phyloP scores from a whole-genome alignment of 1,140 invertebrate genomes.

The Zaprionus kolodkinae region DNA sequence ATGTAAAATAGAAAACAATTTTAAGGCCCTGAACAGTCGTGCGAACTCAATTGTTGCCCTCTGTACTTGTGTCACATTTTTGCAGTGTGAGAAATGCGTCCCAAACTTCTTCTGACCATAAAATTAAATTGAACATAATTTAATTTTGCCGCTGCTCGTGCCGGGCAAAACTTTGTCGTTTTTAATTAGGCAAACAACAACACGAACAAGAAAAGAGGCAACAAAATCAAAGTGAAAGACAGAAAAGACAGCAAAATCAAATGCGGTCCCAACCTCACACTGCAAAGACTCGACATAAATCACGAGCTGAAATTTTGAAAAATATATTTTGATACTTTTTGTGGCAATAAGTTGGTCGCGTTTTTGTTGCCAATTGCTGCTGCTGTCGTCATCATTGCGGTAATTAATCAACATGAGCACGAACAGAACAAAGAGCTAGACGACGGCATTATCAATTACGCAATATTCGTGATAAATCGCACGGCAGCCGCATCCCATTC shows the following conservation, averaged over 20 bases:
- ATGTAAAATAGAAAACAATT: background rate
- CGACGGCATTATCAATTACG: constrained; percentile 78
- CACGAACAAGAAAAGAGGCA: background rate
- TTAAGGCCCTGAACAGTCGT: background rate
- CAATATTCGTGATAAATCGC: constrained; percentile 74
- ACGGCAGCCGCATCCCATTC: constrained; percentile 46
- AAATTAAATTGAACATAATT: constrained; percentile 59
- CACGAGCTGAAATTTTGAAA: constrained; percentile 74
- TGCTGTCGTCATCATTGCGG: constrained; percentile 68
- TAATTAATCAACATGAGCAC: constrained; percentile 70
- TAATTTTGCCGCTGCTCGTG: constrained; percentile 38
- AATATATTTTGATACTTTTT: constrained; percentile 62
- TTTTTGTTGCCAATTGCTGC: constrained; percentile 36
- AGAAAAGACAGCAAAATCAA: constrained; percentile 18
- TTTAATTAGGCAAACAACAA: constrained; percentile 55
- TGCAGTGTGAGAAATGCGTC: constrained; percentile 1
- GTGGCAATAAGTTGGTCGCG: constrained; percentile 67
- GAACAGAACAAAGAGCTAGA: constrained; percentile 56
- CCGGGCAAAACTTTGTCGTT: constrained; percentile 44
- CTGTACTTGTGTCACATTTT: constrained; percentile 1
- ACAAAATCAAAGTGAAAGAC: constrained; percentile 36
- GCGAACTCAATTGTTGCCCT: background rate
- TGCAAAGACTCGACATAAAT: constrained; percentile 65
- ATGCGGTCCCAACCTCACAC: background rate
- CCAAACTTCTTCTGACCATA: constrained; percentile 35